Evolutionary conservation across 2,888 invertebrate species (phyloP), one percentile per base, ranked within the genome.

Genomic region (Drosophila kanekoi): DNA sequence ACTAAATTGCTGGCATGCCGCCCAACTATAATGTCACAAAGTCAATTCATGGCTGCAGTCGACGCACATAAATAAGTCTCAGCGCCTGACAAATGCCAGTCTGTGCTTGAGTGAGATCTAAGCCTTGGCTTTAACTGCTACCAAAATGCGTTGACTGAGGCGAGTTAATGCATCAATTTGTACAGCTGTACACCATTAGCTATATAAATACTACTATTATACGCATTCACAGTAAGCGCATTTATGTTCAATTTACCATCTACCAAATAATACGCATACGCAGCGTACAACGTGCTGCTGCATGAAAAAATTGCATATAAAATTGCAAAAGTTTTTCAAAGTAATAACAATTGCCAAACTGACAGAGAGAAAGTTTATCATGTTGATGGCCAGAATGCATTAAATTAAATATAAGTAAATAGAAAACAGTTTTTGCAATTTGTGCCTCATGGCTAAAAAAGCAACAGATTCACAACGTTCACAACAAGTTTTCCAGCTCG

Each of bases 61-160:
- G 87, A 85, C 79, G 77, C 72, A 74, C 85, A 85, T 89, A 85
- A 85, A 85, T 89, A 89, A 81, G 85, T 70, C 70, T 53, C 47
- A 60, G 60, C 51, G 69, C 52, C 65, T 72, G 76, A 69, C 71
- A 76, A 73, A 79, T 64, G 70, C 48, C 65, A 51, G 52, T 16
- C 51, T 47, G 57, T 33, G 52, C 41, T 41, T 32, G 35, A 49
- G 11, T 38, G 33, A 37, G 56, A 28, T 35, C 16, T 32, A 20
- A 47, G 44, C 16, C 32, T 52, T 33, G 23, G 9, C 23, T 41
- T n/a, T 28, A n/a, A 28, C 23, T 33, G 14, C 33, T 32, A 59
- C 44, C 52, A 35, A 60, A 81, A 74, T 67, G 60, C 62, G 41
- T 58, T 81, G 79, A 78, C 61, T 71, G 74, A n/a, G 48, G 41